phyloP scores from a whole-genome alignment of 2,888 invertebrate genomes.

The Trichopria drosophilae region DNA sequence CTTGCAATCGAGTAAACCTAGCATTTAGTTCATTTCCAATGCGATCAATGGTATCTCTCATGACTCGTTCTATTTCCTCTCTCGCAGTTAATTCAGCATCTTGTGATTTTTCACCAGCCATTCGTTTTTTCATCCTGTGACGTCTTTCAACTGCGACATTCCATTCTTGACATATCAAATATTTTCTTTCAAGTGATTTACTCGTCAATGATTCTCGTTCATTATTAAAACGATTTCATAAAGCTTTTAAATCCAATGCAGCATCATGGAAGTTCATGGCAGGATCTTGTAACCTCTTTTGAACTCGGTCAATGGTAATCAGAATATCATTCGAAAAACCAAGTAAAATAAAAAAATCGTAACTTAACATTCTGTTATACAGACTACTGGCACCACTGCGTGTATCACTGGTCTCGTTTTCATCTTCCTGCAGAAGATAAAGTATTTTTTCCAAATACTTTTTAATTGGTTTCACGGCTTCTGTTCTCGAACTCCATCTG shows the following conservation, averaged over 20 bases:
- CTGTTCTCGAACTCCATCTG: no score
- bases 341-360: constrained; percentile 10
- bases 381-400: constrained; percentile 9
- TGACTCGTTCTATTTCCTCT: constrained; percentile 26
- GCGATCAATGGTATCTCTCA: constrained; percentile 24
- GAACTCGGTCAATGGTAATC: constrained; percentile 4
- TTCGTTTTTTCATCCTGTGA: constrained; percentile 17
- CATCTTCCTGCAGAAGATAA: neutral
- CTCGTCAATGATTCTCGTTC: constrained; percentile 7
- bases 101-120: no score
- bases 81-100: no score
- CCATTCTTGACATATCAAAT: constrained; percentile 1
- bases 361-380: constrained; percentile 7
- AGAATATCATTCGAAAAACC: constrained; percentile 17
- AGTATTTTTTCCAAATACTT: constrained; percentile 1
- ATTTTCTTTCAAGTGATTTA: neutral
- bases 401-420: constrained; percentile 6
- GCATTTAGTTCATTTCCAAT: constrained; percentile 26
- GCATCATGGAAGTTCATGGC: constrained; percentile 17
- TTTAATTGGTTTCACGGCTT: no score
- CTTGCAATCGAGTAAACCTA: constrained; percentile 25
- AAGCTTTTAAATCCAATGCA: constrained; percentile 8
- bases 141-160: constrained; percentile 3
- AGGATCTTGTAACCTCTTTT: constrained; percentile 14
- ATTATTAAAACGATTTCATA: constrained; percentile 10